Percentiles rank a stretch among this genome's conserved stretches.
Evolutionary conservation across 2,888 invertebrate species (phyloP).

Genomic region (Acrobasis repandana): DNA sequence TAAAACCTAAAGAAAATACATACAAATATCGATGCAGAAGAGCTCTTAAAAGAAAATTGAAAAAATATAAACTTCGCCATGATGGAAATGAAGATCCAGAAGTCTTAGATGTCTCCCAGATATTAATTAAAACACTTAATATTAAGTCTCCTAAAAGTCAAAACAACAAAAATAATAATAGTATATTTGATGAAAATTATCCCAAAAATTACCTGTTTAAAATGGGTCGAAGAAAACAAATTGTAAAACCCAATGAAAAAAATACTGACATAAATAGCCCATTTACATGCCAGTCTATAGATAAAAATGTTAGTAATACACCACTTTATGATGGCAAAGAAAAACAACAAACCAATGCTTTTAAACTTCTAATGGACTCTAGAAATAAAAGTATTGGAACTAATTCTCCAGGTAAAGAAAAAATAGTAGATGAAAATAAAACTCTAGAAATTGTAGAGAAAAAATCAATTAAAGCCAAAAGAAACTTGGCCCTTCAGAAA

Average conservation of each 20-base stretch:
- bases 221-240: conserved; percentile 61
- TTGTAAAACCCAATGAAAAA: conserved; percentile 33
- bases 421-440: conserved; percentile 45
- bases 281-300: conserved; percentile 21
- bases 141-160: conserved; percentile 59
- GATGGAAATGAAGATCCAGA: conserved; percentile 74
- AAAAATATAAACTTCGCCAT: conserved; percentile 67
- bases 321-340: conserved; percentile 32
- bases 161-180: conserved; percentile 24
- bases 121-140: conserved; percentile 52
- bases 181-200: conserved; percentile 33
- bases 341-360: conserved; percentile 79
- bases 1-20: conserved; percentile 55
- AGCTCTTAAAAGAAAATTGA: conserved; percentile 62
- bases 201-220: conserved; percentile 65
- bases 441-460: conserved; percentile 49
- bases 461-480: conserved; percentile 65
- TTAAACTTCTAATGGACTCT: conserved; percentile 86
- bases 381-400: conserved; percentile 84
- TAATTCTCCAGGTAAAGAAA: conserved; percentile 85
- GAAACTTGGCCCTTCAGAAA: conserved; percentile 80
- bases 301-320: conserved; percentile 1
- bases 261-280: conserved; percentile 22
- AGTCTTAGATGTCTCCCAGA: conserved; percentile 66
- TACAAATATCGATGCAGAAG: conserved; percentile 56